phyloP scores from a whole-genome alignment of 2,888 invertebrate genomes.

The Escarpia spicata region DNA sequence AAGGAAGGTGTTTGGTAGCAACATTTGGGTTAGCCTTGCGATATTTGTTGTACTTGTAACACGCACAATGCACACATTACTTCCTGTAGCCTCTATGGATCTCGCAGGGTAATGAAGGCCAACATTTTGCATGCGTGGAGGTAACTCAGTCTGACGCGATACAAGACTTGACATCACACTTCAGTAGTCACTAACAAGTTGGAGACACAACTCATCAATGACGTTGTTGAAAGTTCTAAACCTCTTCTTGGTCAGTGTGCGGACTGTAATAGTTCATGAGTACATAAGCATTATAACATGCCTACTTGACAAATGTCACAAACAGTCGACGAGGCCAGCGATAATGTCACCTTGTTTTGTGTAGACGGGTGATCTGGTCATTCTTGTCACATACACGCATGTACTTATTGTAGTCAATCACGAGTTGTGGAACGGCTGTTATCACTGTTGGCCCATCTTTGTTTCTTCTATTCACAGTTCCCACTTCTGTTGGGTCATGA shows the following conservation, averaged over 20 bases:
- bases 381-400: slow-evolving; percentile 39
- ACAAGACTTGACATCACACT: background rate
- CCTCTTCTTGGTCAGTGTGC: slow-evolving; percentile 3
- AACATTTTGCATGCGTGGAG: slow-evolving; percentile 27
- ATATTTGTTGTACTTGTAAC: no score
- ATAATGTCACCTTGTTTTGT: slow-evolving; percentile 32
- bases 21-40: no score
- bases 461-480: slow-evolving; percentile 17
- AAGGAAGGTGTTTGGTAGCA: no score
- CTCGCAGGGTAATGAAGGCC: slow-evolving; percentile 29
- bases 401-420: slow-evolving; percentile 35
- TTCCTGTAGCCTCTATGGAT: no score
- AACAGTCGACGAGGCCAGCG: slow-evolving; percentile 37
- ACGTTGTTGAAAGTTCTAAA: slow-evolving; percentile 27
- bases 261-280: slow-evolving; percentile 25
- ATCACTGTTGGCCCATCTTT: slow-evolving; percentile 24
- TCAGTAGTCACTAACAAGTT: no score
- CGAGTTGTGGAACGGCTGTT: slow-evolving; percentile 29
- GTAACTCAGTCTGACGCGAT: slow-evolving; percentile 24
- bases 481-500: slow-evolving; percentile 30
- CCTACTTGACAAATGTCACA: slow-evolving; percentile 35
- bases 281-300: slow-evolving; percentile 25
- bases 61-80: no score
- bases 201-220: background rate
- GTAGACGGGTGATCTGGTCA: slow-evolving; percentile 34